Evolutionary conservation across 2,888 invertebrate genomes (phyloP), one percentile per base, ranked within the genome.

Genomic region (Xanthia togata): DNA sequence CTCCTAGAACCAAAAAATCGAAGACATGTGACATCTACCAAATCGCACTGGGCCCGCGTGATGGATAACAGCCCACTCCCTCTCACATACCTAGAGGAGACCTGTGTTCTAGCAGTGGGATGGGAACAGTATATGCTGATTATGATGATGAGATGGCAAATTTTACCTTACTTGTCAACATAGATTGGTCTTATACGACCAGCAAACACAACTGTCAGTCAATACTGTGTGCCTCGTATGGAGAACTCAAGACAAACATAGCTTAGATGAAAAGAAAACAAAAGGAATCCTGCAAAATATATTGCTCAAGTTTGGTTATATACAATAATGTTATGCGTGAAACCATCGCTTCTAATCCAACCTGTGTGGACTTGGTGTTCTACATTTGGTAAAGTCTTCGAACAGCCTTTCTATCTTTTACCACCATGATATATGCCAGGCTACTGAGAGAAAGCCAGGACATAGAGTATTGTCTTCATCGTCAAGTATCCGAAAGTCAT

Each of bases 381-480:
- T 70, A 14, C 5, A 11, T 5, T 41, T 1, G 11, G 2, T n/a
- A 31, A 17, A 17, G 47, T 41, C 17, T 50, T 14, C 23, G 9
- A 4, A 20, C 23, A 79, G 50, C 23, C 20, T 35, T 31, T 70
- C 9, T 17, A 14, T n/a, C 60, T 31, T 6, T 73, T 44, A 41
- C 17, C 62, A 23, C 17, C 8, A 41, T 62, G 47, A 79, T 50
- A 23, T 63, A 76, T 41, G 31, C 14, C 35, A 23, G 14, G 55
- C 31, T 50, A 26, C 23, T 76, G 11, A 67, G 67, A 57, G 26
- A n/a, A 53, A 41, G 35, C 14, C 41, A 41, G 35, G 3, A 41
- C 20, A 44, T 14, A 60, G 23, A n/a, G 9, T 47, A 26, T 57
- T 73, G 35, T 73, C 31, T 81, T n/a, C 23, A 31, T 41, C 14